These are phyloP conservation scores for Eupsilia transversa DNA, from an alignment of 2,888 invertebrate species.

Conservation along the genomic window DNA sequence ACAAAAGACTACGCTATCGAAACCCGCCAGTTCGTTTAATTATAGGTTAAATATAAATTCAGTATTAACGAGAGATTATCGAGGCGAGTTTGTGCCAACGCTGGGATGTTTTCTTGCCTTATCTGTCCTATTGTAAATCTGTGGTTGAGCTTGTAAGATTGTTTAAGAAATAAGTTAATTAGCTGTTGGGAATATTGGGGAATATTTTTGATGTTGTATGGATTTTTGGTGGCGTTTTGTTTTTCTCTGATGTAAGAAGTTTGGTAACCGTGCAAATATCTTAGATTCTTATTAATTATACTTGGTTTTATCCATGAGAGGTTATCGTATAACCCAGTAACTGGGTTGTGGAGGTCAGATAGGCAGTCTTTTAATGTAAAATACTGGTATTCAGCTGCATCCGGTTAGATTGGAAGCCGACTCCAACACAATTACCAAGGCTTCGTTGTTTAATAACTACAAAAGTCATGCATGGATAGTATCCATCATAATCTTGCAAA, in stretches of 20 bases:
- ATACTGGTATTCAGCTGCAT: no score
- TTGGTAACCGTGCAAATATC: neutral
- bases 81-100: slow-evolving; percentile 49
- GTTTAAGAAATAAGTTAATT: slow-evolving; percentile 60
- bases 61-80: slow-evolving; percentile 73
- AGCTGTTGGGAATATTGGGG: slow-evolving; percentile 27
- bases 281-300: neutral
- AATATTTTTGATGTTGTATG: slow-evolving; percentile 21
- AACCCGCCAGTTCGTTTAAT: slow-evolving; percentile 70
- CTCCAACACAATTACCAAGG: neutral
- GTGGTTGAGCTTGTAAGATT: slow-evolving; percentile 59
- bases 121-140: slow-evolving; percentile 65
- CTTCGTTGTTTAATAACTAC: neutral
- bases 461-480: neutral
- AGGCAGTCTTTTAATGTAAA: no score
- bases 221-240: slow-evolving; percentile 5
- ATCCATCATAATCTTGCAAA: neutral
- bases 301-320: neutral
- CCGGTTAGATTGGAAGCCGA: no score
- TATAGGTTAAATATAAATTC: slow-evolving; percentile 74
- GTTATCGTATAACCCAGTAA: no score
- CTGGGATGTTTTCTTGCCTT: slow-evolving; percentile 50
- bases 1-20: slow-evolving; percentile 72
- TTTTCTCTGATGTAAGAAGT: neutral
- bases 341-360: no score